Base-by-base conservation (phyloP, 2,888 invertebrate genomes). In the Rotaria socialis region DNA sequence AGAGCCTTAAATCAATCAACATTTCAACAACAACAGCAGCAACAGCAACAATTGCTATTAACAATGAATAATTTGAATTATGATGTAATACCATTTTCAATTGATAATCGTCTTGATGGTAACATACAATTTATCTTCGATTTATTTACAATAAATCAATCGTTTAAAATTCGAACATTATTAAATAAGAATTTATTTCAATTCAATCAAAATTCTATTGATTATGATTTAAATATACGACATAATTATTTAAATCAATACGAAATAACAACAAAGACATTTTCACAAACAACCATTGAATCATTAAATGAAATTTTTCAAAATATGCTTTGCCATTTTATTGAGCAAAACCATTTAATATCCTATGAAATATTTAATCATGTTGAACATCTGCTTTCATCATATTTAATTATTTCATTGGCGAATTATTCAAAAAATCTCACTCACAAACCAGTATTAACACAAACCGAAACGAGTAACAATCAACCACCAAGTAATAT, bases 21-120 rank as follows among this genome's bases (percentile, higher is more conserved):
- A 43, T 80, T 2, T 16, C 35, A 22, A 14, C 75, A 75, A 75
- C 50, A n/a, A n/a, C n/a, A n/a, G n/a, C n/a, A n/a, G n/a, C n/a
- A n/a, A n/a, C n/a, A n/a, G n/a, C n/a, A n/a, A n/a, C n/a, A n/a
- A n/a, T n/a, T n/a, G n/a, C n/a, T n/a, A n/a, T n/a, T n/a, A n/a
- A n/a, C n/a, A n/a, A n/a, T n/a, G n/a, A 22, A 24, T 47, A 80
- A 80, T 47, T 5, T n/a, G n/a, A 47, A 47, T 43, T 80, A 47
- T 35, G 80, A 80, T 24, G 47, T 80, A 14, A 47, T 80, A 7
- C 80, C 80, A 47, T 80, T 80, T 47, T 80, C 80, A 24, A 47
- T 80, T 14, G 80, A 80, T 14, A 80, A 80, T 80, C 80, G 80
- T 47, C 47, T 80, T n/a, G 80, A 80, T 80, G 80, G 80, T 24